Conservation (phyloP, 1,140 invertebrate genomes). For the Eumeta japonica region DNA sequence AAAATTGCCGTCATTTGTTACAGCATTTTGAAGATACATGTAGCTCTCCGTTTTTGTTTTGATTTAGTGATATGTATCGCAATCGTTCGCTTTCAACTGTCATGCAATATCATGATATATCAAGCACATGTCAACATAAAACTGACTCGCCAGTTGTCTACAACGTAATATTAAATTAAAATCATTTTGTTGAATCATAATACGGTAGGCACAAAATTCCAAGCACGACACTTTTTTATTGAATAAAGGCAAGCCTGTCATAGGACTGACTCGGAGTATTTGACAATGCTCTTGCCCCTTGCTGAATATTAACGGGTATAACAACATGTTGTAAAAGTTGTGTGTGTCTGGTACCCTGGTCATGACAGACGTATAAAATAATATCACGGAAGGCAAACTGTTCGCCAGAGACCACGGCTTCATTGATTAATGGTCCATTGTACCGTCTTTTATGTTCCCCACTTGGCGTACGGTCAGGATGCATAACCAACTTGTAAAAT, state of each 20-base stretch:
- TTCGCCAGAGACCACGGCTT: conserved; percentile 19
- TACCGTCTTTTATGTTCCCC: conserved; percentile 18
- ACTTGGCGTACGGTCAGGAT: conserved; percentile 16
- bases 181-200: conserved; percentile 18
- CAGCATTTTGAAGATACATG: conserved; percentile 22
- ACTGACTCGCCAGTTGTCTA: conserved; percentile 16
- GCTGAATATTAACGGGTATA: conserved; percentile 18
- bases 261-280: conserved; percentile 16
- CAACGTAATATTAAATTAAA: conserved; percentile 18
- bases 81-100: conserved; percentile 21
- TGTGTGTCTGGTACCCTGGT: conserved; percentile 19
- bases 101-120: too few species aligned
- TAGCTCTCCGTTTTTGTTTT: conserved; percentile 21
- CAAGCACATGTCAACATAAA: conserved; percentile 23
- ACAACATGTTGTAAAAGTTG: too few species aligned
- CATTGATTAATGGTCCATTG: conserved; percentile 17
- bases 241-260: too few species aligned
- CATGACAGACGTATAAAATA: conserved; percentile 14
- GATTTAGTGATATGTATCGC: conserved; percentile 16
- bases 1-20: conserved; percentile 21
- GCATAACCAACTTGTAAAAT: conserved; percentile 19
- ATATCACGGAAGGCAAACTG: conserved; percentile 18
- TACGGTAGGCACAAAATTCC: conserved; percentile 19
- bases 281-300: too few species aligned
- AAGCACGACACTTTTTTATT: conserved; percentile 22